Conservation (phyloP, 2,113 vertebrate species). For the Hippocampus guttulatus region DNA sequence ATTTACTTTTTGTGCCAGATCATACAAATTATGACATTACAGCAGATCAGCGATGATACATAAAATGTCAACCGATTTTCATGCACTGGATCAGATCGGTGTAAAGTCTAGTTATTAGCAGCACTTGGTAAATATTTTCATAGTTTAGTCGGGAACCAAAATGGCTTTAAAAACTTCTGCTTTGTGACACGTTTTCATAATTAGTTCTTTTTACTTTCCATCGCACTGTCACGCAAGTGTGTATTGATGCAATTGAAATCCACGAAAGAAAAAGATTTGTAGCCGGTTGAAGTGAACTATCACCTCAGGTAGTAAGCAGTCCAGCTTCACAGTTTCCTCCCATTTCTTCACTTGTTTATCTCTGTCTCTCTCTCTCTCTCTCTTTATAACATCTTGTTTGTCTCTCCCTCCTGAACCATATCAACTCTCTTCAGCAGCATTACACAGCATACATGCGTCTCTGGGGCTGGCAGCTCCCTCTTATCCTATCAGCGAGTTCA, state of each 20-base stretch:
- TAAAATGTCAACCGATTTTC: too few species aligned
- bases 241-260: not conserved
- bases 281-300: constrained; percentile 20
- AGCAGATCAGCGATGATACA: too few species aligned
- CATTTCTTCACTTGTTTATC: constrained; percentile 7
- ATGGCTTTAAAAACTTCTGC: not conserved
- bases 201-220: not conserved
- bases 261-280: constrained; percentile 15
- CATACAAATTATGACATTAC: too few species aligned
- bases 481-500: constrained; percentile 26
- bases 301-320: constrained; percentile 5
- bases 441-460: not conserved
- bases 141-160: too few species aligned
- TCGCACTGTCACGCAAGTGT: not conserved
- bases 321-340: not conserved
- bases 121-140: too few species aligned
- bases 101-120: too few species aligned
- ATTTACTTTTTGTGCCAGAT: not conserved
- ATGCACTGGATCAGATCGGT: too few species aligned
- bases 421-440: constrained; percentile 24
- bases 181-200: too few species aligned
- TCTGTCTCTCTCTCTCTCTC: not conserved
- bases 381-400: constrained; percentile 4
- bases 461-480: constrained; percentile 14
- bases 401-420: not conserved